A percentile compares a stretch with the other conserved stretches of the same genome.
Conservation (phyloP, 1,140 invertebrate genomes). For the Lethocerus indicus region DNA sequence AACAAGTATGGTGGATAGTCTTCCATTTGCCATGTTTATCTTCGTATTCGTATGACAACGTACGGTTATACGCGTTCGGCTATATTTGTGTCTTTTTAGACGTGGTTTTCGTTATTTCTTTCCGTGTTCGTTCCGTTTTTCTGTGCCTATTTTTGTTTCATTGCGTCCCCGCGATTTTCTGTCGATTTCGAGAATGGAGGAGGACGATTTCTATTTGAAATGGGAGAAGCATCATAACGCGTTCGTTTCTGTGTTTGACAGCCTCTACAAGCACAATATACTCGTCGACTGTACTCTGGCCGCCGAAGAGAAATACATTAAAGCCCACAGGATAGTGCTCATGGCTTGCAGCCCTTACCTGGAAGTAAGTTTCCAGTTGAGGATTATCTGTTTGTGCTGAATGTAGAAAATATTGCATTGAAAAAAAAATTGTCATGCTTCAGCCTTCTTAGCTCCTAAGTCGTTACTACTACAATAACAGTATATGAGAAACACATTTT, state of each 20-base stretch:
- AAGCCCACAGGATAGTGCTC: slow-evolving; percentile 35
- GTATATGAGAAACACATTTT: not conserved
- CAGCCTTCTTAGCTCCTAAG: no score
- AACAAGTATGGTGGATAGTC: no score
- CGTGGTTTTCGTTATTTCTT: no score
- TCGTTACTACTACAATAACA: no score
- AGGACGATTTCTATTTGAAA: slow-evolving; percentile 34
- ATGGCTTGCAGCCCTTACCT: slow-evolving; percentile 37
- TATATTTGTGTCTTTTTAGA: no score
- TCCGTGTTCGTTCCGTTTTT: not conserved
- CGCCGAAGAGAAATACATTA: slow-evolving; percentile 32
- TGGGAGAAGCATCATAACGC: slow-evolving; percentile 39
- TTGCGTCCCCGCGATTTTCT: not conserved
- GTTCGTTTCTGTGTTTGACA: slow-evolving; percentile 32
- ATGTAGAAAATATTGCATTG: no score
- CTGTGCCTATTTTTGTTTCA: not conserved
- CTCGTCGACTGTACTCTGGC: slow-evolving; percentile 38
- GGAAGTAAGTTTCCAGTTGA: slow-evolving; percentile 22
- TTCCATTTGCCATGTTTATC: no score
- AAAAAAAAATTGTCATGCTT: no score
- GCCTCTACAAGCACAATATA: slow-evolving; percentile 28
- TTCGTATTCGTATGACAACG: no score
- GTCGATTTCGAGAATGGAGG: slow-evolving; percentile 1
- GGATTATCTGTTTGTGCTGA: not conserved
- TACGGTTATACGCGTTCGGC: no score